phyloP scores from a whole-genome alignment of 2,888 invertebrate genomes.

The Melanostoma scalare region DNA sequence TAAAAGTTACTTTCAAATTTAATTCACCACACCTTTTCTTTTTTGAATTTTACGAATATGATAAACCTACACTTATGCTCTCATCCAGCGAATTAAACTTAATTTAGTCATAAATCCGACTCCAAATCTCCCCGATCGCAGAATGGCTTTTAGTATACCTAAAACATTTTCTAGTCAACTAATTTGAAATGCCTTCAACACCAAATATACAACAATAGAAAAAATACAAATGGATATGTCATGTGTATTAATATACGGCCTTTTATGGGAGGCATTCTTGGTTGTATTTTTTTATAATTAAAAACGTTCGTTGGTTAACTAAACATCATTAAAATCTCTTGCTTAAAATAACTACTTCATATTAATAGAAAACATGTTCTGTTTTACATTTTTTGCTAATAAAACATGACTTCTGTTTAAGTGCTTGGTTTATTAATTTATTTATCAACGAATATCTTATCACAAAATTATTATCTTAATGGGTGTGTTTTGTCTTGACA shows the following conservation, averaged over 20 bases:
- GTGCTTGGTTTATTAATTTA: background rate
- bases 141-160: constrained; percentile 50
- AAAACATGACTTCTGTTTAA: background rate
- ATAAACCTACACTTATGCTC: background rate
- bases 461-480: background rate
- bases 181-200: constrained; percentile 55
- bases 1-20: constrained; percentile 25
- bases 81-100: constrained; percentile 42
- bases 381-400: background rate
- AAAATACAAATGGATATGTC: constrained; percentile 5
- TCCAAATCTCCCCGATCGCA: constrained; percentile 5
- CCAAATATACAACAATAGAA: constrained; percentile 14
- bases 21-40: constrained; percentile 30
- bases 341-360: background rate
- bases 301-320: background rate
- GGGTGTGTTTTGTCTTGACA: constrained; percentile 1
- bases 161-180: constrained; percentile 62
- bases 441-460: background rate
- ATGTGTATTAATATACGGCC: too few species aligned
- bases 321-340: background rate
- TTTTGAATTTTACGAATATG: too few species aligned
- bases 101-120: constrained; percentile 53
- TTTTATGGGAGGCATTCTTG: too few species aligned
- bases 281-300: background rate
- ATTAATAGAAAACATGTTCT: background rate